Base-by-base conservation (phyloP, 2,113 vertebrate species). In the Octodon degus region DNA sequence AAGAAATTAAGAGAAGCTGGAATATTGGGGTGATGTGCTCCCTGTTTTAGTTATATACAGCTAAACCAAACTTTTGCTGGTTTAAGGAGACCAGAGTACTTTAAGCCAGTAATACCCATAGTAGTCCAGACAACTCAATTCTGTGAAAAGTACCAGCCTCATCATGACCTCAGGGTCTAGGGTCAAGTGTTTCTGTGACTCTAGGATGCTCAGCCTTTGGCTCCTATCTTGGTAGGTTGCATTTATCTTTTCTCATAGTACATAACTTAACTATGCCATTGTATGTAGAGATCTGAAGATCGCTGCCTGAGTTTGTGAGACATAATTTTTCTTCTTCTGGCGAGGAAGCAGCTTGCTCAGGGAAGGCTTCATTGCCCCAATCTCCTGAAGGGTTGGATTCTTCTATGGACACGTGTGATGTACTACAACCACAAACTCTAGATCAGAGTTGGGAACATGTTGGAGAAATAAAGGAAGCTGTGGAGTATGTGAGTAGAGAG, bases 211-310 rank as follows among this genome's bases (percentile, higher is more conserved):
- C 34, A 13, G 43, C 53, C 30, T 70, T 34, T 16, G 43, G 2
- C 1, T 65, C 14, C 7, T 86, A 8, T 25, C 13, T 76, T 20
- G 68, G 30, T 7, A 68, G 27, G 3, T 20, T 32, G 9, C 6
- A 37, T 32, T 40, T 8, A 9, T 84, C n/a, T 77, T 53, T 40
- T 85, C 22, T 62, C 22, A 63, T 1, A 53, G 27, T 25, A 0
- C 24, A 27, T 50, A 16, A 20, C 4, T 0, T 55, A 37, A 37
- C 43, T 32, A 32, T 1, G 43, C 2, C 13, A n/a, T 32, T 5
- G 16, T 86, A 7, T 3, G 0, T 20, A n/a, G n/a, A 34, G 10
- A 37, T 10, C 27, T 50, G 43, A 7, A n/a, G 19, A 14, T 50
- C 16, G 40, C 62, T 14, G 22, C 7, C 32, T 72, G 30, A 25